Evolutionary conservation across 1,140 invertebrate genomes (phyloP), one percentile per base, ranked within the genome.

Genomic region (Diploscapter pachys): DNA sequence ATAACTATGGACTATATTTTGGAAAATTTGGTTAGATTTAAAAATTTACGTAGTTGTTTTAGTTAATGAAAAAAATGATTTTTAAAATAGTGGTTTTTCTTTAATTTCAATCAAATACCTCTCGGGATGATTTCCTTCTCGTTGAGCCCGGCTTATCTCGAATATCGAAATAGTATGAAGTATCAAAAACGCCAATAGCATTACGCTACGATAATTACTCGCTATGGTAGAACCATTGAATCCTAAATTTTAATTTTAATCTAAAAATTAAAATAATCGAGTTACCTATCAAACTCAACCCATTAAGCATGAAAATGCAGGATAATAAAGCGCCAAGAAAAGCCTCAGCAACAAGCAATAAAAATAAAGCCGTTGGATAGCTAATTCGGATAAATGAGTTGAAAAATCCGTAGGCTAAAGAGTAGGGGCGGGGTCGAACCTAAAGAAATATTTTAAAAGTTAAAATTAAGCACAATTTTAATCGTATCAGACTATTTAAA

Each of bases 231-330:
- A 5, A 2, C 5, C 48, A 69, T 65, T 75, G 13, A 55, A 11
- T 49, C 13, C 8, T 13, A 56, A 50, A 54, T 13, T 2, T 11
- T n/a, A 8, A 74, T 13, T 6, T 13, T 49, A 53, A 76, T 48
- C 5, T 31, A 9, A 74, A 11, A 50, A 74, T 11, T 13, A 75
- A 77, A n/a, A 75, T 75, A 73, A 74, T 73, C 51, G 53, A 76
- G 57, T 55, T 4, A 31, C 31, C 31, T 31, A 31, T 31, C 1
- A 31, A 31, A 31, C 31, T 31, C 31, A 31, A 31, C 31, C 31
- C 48, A 48, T 71, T 78, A 51, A 69, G 13, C 57, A 59, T 66
- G 73, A 78, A 77, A 3, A 78, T 0, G 4, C 64, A 9, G 9
- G 68, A 48, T 3, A 72, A 55, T 5, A 66, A 6, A 50, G 77